A percentile compares a stretch with the other conserved stretches of the same genome.
phyloP scores from a whole-genome alignment of 2,888 invertebrate genomes.

The Agelastica alni region DNA sequence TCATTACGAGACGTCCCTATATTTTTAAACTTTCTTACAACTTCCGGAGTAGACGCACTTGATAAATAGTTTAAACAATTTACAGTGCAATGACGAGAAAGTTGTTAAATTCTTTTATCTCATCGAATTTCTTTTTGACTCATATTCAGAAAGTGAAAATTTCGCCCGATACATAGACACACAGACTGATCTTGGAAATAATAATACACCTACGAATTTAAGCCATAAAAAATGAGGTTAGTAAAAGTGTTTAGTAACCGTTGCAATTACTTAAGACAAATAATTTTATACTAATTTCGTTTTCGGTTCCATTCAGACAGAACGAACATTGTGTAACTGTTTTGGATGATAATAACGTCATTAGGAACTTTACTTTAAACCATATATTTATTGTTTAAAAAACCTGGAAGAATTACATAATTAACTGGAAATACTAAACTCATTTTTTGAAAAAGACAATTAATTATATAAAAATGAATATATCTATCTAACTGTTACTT shows the following conservation, averaged over 20 bases:
- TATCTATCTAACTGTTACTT: too few species aligned
- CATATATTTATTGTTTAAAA: too few species aligned
- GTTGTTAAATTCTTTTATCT: neutral
- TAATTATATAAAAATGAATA: too few species aligned
- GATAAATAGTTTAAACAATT: too few species aligned
- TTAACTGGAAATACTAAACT: too few species aligned
- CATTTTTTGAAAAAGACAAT: too few species aligned
- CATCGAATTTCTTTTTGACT: conserved; percentile 6
- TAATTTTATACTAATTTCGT: conserved; percentile 25
- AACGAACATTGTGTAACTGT: conserved; percentile 19
- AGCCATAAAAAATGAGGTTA: conserved; percentile 28
- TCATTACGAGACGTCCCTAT: too few species aligned
- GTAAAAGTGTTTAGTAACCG: conserved; percentile 32
- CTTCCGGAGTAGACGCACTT: neutral
- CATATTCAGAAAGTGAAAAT: conserved; percentile 20
- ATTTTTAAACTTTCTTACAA: neutral
- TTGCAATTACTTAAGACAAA: conserved; percentile 21
- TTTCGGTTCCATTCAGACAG: conserved; percentile 26
- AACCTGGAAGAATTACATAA: too few species aligned
- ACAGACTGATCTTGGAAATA: neutral
- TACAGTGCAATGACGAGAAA: neutral
- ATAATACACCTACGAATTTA: conserved; percentile 16
- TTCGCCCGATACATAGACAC: conserved; percentile 1
- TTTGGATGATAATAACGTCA: too few species aligned
- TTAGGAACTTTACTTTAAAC: too few species aligned